Percentiles rank a stretch among this genome's conserved stretches.
Conservation (phyloP, 53 echinoderm and acorn worm species). For the Astropecten irregularis region DNA sequence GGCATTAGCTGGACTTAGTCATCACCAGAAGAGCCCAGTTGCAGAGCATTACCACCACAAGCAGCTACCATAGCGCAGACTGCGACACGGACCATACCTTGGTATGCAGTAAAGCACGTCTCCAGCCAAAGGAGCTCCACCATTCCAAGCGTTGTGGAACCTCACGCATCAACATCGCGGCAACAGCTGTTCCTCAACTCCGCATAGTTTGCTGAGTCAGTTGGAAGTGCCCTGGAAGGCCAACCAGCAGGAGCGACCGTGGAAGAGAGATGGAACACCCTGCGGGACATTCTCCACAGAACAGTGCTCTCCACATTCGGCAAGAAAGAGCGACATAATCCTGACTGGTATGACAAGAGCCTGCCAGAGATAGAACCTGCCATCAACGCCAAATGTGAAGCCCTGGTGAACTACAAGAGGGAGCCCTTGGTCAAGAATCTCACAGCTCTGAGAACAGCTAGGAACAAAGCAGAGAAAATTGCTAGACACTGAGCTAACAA, state of each 20-base stretch:
- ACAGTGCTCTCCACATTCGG: constrained; percentile 18
- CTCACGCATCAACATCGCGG: constrained; percentile 15
- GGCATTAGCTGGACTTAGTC: constrained; percentile 44
- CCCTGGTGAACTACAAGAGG: too few relatives aligned
- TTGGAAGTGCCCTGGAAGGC: not conserved
- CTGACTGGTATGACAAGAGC: not conserved
- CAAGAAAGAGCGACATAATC: constrained; percentile 25
- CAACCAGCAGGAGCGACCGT: not conserved
- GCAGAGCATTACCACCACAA: not conserved
- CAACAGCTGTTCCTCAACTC: not conserved
- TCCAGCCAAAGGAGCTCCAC: constrained; percentile 18
- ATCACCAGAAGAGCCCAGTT: not conserved
- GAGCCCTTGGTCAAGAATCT: too few relatives aligned
- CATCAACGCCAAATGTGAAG: too few relatives aligned
- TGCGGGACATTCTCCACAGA: constrained; percentile 11
- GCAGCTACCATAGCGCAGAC: constrained; percentile 8
- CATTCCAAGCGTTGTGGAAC: not conserved
- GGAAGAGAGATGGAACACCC: constrained; percentile 18
- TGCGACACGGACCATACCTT: constrained; percentile 21
- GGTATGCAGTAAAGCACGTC: constrained; percentile 20
- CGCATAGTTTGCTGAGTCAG: not conserved
- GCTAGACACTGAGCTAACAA: constrained; percentile 45
- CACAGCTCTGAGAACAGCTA: not conserved
- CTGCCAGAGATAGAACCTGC: not conserved
- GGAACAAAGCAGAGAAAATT: constrained; percentile 1